Base-by-base conservation (phyloP, 1,140 invertebrate species). In the Drosophila lowei region DNA sequence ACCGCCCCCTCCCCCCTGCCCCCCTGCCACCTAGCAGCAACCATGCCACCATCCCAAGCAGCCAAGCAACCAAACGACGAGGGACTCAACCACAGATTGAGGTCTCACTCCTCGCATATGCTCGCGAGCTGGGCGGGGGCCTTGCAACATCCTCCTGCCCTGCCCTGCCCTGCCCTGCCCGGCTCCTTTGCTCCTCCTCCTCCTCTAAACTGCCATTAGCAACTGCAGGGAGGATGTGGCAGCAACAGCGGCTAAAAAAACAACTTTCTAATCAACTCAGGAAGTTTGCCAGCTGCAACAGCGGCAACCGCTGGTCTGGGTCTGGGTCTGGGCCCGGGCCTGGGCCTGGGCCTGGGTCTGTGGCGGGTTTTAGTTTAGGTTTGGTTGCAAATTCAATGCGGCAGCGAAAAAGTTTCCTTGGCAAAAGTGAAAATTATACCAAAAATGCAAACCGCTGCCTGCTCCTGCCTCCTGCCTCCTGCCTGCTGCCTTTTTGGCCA, bases 181-280 rank as follows among this genome's bases (percentile, higher is more conserved):
- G n/a, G n/a, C n/a, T n/a, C n/a, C n/a, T n/a, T n/a, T n/a, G n/a
- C n/a, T n/a, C n/a, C n/a, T 5, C 6, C 6, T 28, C 66, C 78
- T 52, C 62, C 75, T 50, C 72, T 54, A 44, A 70, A 61, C 61
- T 75, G 74, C 48, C 62, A 75, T 57, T 64, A 75, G 49, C 72
- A 67, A 75, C 60, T 1, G 34, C 7, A 42, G 23, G 23, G 23
- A 25, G 70, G 58, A 72, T 72, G 61, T 56, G 58, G 47, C 54
- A 49, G 41, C 47, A 60, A 28, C 42, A 57, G 67, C 61, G 55
- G 72, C 75, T 67, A 63, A 67, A 78, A 55, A 70, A 73, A 65
- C 61, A 85, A 85, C 54, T 86, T 85, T 86, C 81, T 85, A 85
- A 85, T 86, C 81, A 85, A 77, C 80, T 80, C 73, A 54, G 73